A percentile compares a stretch with the other conserved stretches of the same genome.
These are phyloP conservation scores for Barypeithes pellucidus DNA, from an alignment of 2,888 invertebrate species.

Conservation along the genomic window DNA sequence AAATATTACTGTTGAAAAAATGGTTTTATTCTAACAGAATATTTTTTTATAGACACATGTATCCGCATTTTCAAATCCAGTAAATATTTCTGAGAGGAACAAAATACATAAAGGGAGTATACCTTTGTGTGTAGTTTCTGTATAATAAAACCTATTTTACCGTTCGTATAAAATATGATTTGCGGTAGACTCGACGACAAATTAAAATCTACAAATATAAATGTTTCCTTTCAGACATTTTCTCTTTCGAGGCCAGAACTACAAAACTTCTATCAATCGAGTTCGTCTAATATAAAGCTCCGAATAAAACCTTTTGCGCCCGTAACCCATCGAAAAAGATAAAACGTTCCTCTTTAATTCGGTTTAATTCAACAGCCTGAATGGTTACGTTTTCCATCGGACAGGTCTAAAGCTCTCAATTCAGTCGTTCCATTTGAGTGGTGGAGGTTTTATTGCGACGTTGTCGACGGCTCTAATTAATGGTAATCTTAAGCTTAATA, in stretches of 20 bases:
- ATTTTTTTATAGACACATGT: no score
- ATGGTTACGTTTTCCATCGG: conserved; percentile 56
- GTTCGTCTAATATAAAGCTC: conserved; percentile 45
- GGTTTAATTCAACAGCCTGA: conserved; percentile 61
- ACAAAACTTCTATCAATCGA: conserved; percentile 48
- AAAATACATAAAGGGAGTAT: no score
- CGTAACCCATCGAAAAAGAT: conserved; percentile 48
- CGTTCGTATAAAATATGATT: neutral
- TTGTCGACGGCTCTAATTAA: conserved; percentile 60
- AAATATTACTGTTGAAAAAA: no score
- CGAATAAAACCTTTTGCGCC: conserved; percentile 48
- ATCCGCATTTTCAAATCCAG: no score
- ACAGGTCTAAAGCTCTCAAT: conserved; percentile 61
- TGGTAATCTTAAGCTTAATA: conserved; percentile 54
- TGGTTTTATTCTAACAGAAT: no score
- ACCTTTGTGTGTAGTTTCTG: no score
- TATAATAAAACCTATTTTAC: no score
- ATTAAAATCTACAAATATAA: conserved; percentile 8
- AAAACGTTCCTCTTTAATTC: conserved; percentile 56
- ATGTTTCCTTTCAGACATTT: neutral
- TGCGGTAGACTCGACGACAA: neutral
- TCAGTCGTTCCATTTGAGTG: conserved; percentile 56
- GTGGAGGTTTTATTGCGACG: conserved; percentile 53
- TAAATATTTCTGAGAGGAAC: no score
- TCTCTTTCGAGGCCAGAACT: neutral